phyloP scores from a whole-genome alignment of 2,888 invertebrate species.

The Eupithecia abbreviata region DNA sequence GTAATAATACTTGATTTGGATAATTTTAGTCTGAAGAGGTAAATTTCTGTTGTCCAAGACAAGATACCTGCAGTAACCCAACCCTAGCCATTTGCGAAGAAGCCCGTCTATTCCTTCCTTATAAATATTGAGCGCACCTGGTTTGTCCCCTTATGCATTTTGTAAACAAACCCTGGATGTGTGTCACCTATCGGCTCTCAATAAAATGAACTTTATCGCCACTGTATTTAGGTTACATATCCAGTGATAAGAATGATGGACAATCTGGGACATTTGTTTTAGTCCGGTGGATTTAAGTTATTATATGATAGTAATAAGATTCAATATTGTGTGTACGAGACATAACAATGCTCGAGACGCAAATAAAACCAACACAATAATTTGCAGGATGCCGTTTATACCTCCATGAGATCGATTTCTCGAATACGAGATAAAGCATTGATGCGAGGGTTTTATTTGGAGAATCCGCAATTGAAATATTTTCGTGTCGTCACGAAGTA shows the following conservation, averaged over 20 bases:
- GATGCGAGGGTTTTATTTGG: constrained; percentile 48
- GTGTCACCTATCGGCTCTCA: constrained; percentile 15
- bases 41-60: not conserved
- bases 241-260: not conserved
- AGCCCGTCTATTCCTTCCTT: constrained; percentile 50
- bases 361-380: too few species aligned
- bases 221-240: not conserved
- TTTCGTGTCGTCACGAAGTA: constrained; percentile 59
- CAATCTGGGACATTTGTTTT: constrained; percentile 7
- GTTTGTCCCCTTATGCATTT: constrained; percentile 60
- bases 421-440: constrained; percentile 39
- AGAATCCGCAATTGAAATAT: constrained; percentile 53
- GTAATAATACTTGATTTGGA: too few species aligned
- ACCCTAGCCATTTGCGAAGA: constrained; percentile 39
- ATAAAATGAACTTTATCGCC: constrained; percentile 20
- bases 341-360: not conserved
- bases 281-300: constrained; percentile 9
- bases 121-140: constrained; percentile 60
- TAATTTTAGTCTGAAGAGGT: not conserved
- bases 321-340: not conserved
- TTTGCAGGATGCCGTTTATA: not conserved
- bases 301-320: constrained; percentile 7
- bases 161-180: constrained; percentile 50
- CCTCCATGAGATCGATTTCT: constrained; percentile 28
- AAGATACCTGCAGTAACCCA: constrained; percentile 1